Evolutionary conservation across 2,113 vertebrate species (phyloP).

Genomic region (Corythornis vintsioides): DNA sequence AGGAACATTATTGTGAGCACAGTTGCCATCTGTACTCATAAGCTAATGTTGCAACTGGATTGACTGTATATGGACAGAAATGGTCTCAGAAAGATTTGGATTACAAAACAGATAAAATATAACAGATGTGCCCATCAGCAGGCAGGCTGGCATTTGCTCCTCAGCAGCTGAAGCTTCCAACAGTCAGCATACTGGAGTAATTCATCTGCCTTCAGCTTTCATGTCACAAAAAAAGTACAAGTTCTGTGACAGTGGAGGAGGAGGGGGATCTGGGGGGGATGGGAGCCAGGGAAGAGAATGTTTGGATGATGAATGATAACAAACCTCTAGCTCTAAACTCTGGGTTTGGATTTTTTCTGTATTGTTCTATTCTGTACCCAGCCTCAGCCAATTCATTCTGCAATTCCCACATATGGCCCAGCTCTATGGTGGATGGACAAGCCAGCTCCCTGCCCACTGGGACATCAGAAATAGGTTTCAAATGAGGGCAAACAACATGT

Average conservation of each 20-base stretch:
- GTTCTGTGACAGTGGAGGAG: background rate
- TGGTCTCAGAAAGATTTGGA: slow-evolving; percentile 53
- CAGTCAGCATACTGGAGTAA: slow-evolving; percentile 35
- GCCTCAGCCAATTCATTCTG: background rate
- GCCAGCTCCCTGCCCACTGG: background rate
- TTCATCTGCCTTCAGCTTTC: slow-evolving; percentile 29
- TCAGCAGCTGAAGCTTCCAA: slow-evolving; percentile 60
- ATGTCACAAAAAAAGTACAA: slow-evolving; percentile 31
- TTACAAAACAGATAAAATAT: slow-evolving; percentile 65
- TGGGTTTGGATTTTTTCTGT: too few relatives aligned
- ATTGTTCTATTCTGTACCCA: background rate
- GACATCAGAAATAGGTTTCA: fast-evolving
- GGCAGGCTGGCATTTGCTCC: slow-evolving; percentile 31
- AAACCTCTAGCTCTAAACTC: background rate
- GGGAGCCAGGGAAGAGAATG: background rate
- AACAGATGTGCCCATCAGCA: slow-evolving; percentile 67
- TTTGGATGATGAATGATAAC: background rate
- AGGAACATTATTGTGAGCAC: slow-evolving; percentile 9
- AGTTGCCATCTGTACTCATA: slow-evolving; percentile 64
- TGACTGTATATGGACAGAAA: slow-evolving; percentile 67
- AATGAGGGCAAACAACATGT: fast-evolving
- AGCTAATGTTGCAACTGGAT: slow-evolving; percentile 1
- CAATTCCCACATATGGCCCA: fast-evolving
- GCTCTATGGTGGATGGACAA: background rate
- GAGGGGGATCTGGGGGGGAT: fast-evolving